phyloP scores from a whole-genome alignment of 2,797 vertebrate species.

The Pangasius mekongensis region DNA sequence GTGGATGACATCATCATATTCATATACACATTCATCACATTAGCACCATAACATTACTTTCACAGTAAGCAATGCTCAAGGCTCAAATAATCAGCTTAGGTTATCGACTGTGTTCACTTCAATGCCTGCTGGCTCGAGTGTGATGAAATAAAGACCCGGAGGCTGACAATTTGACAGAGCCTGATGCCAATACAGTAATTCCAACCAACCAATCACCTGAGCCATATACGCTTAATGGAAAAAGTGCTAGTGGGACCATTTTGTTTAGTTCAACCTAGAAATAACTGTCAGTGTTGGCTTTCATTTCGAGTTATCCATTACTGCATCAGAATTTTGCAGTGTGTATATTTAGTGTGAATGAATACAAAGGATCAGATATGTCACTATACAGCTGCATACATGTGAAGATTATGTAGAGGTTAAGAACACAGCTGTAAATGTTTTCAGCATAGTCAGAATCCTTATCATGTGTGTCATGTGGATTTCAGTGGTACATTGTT shows the following conservation, averaged over 20 bases:
- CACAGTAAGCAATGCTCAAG: constrained; percentile 32
- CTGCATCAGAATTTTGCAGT: background rate
- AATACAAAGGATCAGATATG: background rate
- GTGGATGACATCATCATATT: constrained; percentile 37
- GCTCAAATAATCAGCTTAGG: constrained; percentile 32
- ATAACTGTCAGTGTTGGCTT: background rate
- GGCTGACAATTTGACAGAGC: constrained; percentile 31
- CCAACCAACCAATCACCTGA: constrained; percentile 24
- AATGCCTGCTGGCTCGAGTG: constrained; percentile 23
- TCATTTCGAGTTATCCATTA: background rate
- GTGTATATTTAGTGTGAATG: background rate
- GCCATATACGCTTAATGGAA: constrained; percentile 16
- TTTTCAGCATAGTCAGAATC: background rate
- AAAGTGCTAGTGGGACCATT: constrained; percentile 12
- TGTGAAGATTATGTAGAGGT: background rate
- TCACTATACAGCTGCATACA: background rate
- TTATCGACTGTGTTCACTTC: constrained; percentile 34
- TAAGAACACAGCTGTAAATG: background rate
- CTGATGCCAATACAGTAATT: constrained; percentile 39
- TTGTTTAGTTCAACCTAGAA: constrained; percentile 18
- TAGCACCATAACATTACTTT: constrained; percentile 19
- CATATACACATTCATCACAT: constrained; percentile 34
- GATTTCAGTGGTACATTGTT: background rate
- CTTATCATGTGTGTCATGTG: background rate
- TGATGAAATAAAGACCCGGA: constrained; percentile 20